These are phyloP conservation scores for Haliclystus octoradiatus DNA, from an alignment of 30 jellyfish, hydroid and myxozoan species.

Conservation along the genomic window DNA sequence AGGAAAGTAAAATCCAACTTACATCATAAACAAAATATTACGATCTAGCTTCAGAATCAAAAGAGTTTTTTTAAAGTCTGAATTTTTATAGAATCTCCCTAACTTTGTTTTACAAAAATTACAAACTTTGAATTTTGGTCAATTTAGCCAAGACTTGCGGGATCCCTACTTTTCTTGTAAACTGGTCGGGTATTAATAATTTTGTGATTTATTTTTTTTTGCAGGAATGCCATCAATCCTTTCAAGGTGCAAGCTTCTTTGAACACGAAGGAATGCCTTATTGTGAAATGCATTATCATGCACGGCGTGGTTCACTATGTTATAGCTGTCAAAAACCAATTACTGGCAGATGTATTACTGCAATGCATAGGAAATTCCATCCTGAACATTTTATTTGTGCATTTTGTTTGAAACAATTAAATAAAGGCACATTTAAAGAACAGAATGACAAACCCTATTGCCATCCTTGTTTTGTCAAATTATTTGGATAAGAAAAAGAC, in stretches of 20 bases:
- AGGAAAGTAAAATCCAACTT: too few relatives aligned
- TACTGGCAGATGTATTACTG: constrained; percentile 88
- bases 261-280: constrained; percentile 95
- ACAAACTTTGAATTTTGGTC: too few relatives aligned
- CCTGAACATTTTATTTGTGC: constrained; percentile 97
- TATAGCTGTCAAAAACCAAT: constrained; percentile 95
- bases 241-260: constrained; percentile 81
- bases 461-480: constrained; percentile 84
- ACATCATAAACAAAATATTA: too few relatives aligned
- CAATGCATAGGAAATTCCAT: constrained; percentile 92
- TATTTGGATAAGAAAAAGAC: constrained; percentile 64
- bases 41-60: too few relatives aligned
- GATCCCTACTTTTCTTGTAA: too few relatives aligned
- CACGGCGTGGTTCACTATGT: constrained; percentile 95
- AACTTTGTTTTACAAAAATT: too few relatives aligned
- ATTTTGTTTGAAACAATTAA: constrained; percentile 83
- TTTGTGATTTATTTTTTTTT: too few relatives aligned
- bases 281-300: constrained; percentile 96
- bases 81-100: too few relatives aligned
- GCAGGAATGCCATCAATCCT: constrained; percentile 90
- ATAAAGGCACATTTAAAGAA: constrained; percentile 85
- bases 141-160: too few relatives aligned
- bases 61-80: too few relatives aligned
- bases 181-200: too few relatives aligned
- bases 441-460: constrained; percentile 94